Conservation (phyloP, 2,797 vertebrate genomes). For the Dermochelys coriacea region DNA sequence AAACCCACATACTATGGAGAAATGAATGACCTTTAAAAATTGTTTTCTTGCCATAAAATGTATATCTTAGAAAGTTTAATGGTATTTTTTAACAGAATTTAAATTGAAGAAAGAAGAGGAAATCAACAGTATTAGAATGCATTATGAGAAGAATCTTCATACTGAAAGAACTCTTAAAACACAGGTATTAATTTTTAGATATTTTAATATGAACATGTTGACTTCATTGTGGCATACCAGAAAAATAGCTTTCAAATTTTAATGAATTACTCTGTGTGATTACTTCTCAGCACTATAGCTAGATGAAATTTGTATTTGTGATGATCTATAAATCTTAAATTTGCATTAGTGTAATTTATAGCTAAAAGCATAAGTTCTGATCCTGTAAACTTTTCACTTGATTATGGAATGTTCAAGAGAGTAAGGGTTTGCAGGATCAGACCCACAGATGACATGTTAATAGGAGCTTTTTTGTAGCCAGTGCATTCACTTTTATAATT, state of each 20-base stretch:
- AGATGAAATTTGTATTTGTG: neutral
- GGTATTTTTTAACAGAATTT: slow-evolving; percentile 84
- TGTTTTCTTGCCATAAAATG: slow-evolving; percentile 12
- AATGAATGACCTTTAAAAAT: slow-evolving; percentile 6
- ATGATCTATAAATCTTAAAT: neutral
- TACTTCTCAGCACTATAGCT: neutral
- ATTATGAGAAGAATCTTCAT: slow-evolving; percentile 91
- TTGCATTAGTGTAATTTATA: neutral
- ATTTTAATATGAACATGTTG: neutral
- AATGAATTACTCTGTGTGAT: neutral
- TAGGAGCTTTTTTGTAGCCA: neutral
- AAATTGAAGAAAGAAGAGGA: slow-evolving; percentile 89
- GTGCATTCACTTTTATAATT: neutral
- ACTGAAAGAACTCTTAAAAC: slow-evolving; percentile 96
- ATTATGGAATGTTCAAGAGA: neutral
- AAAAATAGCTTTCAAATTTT: neutral
- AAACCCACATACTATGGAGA: neutral
- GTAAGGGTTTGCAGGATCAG: neutral
- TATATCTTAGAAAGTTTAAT: slow-evolving; percentile 14
- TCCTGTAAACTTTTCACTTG: rapidly evolving
- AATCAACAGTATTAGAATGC: slow-evolving; percentile 85
- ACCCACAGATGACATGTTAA: neutral
- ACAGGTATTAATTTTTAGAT: slow-evolving; percentile 84
- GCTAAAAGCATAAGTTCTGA: neutral
- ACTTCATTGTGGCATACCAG: neutral